Evolutionary conservation across 2,888 invertebrate genomes (phyloP).

Genomic region (Escarpia spicata): DNA sequence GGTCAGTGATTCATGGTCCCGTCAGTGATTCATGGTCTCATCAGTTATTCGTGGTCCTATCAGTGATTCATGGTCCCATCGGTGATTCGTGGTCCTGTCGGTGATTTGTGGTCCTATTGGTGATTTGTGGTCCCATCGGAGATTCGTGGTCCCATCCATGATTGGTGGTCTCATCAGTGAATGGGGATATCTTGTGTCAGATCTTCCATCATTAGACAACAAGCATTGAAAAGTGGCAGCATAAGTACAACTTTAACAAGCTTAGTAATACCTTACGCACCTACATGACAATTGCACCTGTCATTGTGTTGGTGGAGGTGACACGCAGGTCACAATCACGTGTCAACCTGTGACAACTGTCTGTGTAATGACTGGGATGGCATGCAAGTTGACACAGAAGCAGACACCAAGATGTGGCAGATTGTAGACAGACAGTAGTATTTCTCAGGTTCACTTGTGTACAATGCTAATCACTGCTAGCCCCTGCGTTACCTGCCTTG

Average conservation of each 20-base stretch:
- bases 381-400: background rate
- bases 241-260: background rate
- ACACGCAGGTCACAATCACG: background rate
- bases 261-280: background rate
- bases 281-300: slow-evolving; percentile 2
- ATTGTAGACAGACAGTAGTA: background rate
- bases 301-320: background rate
- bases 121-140: background rate
- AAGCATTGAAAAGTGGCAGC: background rate
- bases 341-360: background rate
- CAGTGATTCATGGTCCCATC: background rate
- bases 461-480: background rate
- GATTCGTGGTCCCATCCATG: background rate
- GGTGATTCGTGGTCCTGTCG: background rate
- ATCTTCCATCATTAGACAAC: background rate
- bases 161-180: background rate
- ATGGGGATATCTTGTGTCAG: background rate
- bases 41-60: background rate
- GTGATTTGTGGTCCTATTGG: background rate
- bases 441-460: background rate
- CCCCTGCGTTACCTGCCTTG: background rate
- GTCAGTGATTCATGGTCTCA: background rate
- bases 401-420: background rate
- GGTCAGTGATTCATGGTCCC: background rate
- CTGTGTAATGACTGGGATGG: background rate